phyloP scores from a whole-genome alignment of 92 coral and sea anemone genomes.

The Epizoanthus ramosus region DNA sequence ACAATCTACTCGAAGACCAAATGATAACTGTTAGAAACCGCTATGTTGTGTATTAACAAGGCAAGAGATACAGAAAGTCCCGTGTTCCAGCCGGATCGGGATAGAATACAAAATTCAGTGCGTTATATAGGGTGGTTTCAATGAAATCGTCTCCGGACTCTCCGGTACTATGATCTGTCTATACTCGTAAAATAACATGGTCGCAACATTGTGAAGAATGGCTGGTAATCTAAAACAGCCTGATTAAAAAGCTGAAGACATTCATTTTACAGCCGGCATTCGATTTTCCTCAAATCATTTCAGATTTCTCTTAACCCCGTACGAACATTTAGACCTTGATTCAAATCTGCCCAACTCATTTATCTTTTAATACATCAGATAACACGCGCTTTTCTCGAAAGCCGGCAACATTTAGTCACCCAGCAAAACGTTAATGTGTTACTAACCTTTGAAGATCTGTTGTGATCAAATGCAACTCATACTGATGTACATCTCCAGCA shows the following conservation, averaged over 20 bases:
- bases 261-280: not conserved
- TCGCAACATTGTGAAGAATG: too few relatives aligned
- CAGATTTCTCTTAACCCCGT: not conserved
- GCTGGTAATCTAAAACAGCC: too few relatives aligned
- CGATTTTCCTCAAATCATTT: constrained; percentile 15
- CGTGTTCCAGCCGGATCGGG: too few relatives aligned
- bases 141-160: too few relatives aligned
- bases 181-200: too few relatives aligned
- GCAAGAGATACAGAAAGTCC: too few relatives aligned
- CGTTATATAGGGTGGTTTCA: too few relatives aligned
- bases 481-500: constrained; percentile 26
- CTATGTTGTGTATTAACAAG: too few relatives aligned
- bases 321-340: not conserved
- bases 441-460: constrained; percentile 37
- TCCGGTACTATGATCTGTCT: too few relatives aligned
- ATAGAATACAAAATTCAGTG: too few relatives aligned
- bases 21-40: too few relatives aligned
- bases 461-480: constrained; percentile 40
- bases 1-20: too few relatives aligned
- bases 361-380: not conserved
- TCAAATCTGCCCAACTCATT: constrained; percentile 14
- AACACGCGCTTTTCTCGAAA: constrained; percentile 32
- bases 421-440: not conserved
- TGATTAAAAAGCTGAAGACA: not conserved
- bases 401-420: constrained; percentile 28